These are phyloP conservation scores for Aricia agestis DNA, from an alignment of 1,140 invertebrate species.

Conservation along the genomic window DNA sequence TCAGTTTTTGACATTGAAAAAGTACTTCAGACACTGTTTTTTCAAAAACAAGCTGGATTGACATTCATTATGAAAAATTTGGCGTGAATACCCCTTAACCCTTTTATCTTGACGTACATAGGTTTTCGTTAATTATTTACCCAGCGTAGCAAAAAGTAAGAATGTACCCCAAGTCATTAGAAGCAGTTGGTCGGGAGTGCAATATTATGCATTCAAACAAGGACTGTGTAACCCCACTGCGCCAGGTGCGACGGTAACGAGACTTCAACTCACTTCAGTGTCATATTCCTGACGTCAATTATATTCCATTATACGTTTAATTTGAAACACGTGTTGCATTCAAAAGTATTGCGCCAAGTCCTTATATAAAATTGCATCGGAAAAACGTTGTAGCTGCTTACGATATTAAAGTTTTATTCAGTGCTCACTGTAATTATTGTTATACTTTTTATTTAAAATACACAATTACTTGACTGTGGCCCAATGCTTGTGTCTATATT, in stretches of 20 bases:
- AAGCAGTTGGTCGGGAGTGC: conserved; percentile 16
- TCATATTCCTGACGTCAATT: background rate
- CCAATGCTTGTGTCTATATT: too few relatives aligned
- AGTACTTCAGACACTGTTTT: too few relatives aligned
- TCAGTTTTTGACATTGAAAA: too few relatives aligned
- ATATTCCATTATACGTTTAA: background rate
- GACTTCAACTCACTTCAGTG: conserved; percentile 25
- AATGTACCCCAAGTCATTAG: conserved; percentile 6
- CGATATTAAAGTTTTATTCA: too few relatives aligned
- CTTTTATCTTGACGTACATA: background rate
- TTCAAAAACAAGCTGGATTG: too few relatives aligned
- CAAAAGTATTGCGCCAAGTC: background rate
- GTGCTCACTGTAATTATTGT: too few relatives aligned
- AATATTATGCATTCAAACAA: conserved; percentile 32
- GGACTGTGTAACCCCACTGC: conserved; percentile 20
- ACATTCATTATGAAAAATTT: background rate
- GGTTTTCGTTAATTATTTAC: background rate
- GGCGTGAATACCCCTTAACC: background rate
- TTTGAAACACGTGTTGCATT: background rate
- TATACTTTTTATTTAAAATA: too few relatives aligned
- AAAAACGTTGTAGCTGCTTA: background rate
- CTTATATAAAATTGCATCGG: background rate
- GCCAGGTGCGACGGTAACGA: conserved; percentile 36
- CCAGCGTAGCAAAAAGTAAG: background rate
- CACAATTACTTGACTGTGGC: too few relatives aligned